phyloP scores from a whole-genome alignment of 2,113 vertebrate genomes.

The Taurulus bubalis region DNA sequence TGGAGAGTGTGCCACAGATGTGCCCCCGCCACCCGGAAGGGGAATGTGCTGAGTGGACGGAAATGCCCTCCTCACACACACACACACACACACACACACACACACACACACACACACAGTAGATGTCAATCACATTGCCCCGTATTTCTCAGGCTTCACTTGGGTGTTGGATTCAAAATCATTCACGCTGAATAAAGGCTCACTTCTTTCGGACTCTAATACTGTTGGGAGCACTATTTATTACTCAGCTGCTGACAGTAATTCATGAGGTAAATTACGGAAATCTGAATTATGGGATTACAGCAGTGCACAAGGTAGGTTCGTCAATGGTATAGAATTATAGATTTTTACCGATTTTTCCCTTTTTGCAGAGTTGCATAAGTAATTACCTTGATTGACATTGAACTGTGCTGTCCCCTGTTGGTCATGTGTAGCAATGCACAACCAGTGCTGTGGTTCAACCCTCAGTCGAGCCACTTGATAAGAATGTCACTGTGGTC shows the following conservation, averaged over 20 bases:
- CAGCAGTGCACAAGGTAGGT: background rate
- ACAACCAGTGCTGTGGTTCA: background rate
- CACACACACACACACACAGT: slow-evolving; percentile 36
- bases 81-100: background rate
- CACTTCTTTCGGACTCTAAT: background rate
- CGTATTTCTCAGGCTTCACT: background rate
- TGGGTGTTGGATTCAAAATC: background rate
- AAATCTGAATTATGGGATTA: background rate
- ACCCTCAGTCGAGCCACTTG: background rate
- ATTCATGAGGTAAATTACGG: background rate
- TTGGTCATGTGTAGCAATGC: background rate
- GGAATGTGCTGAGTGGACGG: slow-evolving; percentile 68
- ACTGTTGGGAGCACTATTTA: background rate
- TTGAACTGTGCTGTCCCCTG: background rate
- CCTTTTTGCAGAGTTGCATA: background rate
- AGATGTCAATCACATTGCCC: slow-evolving; percentile 7
- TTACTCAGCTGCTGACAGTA: background rate
- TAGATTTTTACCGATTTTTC: background rate
- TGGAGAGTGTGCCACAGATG: slow-evolving; percentile 67
- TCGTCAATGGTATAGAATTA: background rate
- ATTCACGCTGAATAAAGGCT: background rate
- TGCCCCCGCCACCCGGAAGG: slow-evolving; percentile 41
- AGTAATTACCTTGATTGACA: background rate
- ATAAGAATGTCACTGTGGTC: background rate
- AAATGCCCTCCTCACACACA: slow-evolving; percentile 23